phyloP scores from a whole-genome alignment of 2,113 vertebrate genomes.

The Pollachius pollachius region DNA sequence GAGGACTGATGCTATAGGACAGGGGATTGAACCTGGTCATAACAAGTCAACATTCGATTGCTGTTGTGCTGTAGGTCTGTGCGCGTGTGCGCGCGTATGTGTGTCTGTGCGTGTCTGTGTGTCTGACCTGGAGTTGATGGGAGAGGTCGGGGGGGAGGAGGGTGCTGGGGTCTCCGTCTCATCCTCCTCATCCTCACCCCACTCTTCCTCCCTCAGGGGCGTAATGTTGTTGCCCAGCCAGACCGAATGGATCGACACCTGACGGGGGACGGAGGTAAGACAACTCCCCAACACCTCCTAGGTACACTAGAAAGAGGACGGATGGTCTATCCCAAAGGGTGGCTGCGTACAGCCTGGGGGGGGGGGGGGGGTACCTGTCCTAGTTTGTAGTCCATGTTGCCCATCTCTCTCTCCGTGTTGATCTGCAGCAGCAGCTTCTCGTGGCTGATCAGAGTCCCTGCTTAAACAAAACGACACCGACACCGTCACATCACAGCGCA shows the following conservation, averaged over 20 bases:
- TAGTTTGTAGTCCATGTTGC: conserved; percentile 92
- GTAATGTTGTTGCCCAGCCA: conserved; percentile 97
- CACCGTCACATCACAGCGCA: not conserved
- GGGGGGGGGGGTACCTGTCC: conserved; percentile 79
- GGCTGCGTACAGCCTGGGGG: no score
- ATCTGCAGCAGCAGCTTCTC: conserved; percentile 92
- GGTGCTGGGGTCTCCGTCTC: conserved; percentile 82
- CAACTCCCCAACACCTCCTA: not conserved
- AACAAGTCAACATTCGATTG: no score
- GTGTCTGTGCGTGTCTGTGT: conserved; percentile 4
- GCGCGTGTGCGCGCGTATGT: not conserved
- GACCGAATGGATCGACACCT: conserved; percentile 98
- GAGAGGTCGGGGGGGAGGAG: conserved; percentile 84
- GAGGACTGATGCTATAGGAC: no score
- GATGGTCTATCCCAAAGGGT: no score
- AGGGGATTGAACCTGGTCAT: no score
- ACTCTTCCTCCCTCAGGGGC: conserved; percentile 92
- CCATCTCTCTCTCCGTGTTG: conserved; percentile 94
- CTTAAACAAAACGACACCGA: conserved; percentile 15
- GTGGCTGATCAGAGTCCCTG: conserved; percentile 90
- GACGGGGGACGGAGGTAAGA: conserved; percentile 2
- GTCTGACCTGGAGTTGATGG: conserved; percentile 88
- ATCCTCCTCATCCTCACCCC: conserved; percentile 96
- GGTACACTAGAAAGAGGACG: no score
- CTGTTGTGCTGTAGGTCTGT: no score